phyloP scores from a whole-genome alignment of 2,888 invertebrate species.

The Emmelina monodactyla region DNA sequence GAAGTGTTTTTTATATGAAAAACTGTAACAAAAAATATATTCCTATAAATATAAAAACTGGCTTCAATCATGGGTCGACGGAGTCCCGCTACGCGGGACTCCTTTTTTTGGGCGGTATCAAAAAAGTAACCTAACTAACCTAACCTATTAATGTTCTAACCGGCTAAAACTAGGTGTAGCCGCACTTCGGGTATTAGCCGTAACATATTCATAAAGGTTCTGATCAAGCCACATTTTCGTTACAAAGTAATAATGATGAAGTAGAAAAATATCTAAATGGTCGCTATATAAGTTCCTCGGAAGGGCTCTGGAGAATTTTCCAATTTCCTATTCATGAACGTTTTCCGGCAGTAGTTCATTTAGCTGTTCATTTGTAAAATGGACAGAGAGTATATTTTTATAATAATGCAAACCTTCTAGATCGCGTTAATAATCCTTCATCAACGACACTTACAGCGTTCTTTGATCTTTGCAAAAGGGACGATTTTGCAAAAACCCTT shows the following conservation, averaged over 20 bases:
- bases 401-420: constrained; percentile 13
- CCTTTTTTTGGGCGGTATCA: no score
- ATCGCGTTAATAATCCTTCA: constrained; percentile 13
- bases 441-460: constrained; percentile 16
- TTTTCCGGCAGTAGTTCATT: constrained; percentile 7
- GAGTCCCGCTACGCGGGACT: no score
- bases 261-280: constrained; percentile 15
- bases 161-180: no score
- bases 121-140: constrained; percentile 1
- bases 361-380: constrained; percentile 13
- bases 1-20: background rate
- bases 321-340: background rate
- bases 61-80: no score
- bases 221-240: constrained; percentile 10
- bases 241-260: constrained; percentile 13
- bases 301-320: constrained; percentile 8
- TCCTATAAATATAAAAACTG: no score
- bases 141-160: background rate
- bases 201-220: background rate
- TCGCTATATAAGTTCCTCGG: constrained; percentile 16
- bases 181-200: no score
- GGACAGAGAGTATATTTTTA: constrained; percentile 7
- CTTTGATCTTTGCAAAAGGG: constrained; percentile 20
- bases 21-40: no score
- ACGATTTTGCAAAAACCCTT: constrained; percentile 21